Base-by-base conservation (phyloP, 1,140 invertebrate species). In the Potamilus streckersoni region DNA sequence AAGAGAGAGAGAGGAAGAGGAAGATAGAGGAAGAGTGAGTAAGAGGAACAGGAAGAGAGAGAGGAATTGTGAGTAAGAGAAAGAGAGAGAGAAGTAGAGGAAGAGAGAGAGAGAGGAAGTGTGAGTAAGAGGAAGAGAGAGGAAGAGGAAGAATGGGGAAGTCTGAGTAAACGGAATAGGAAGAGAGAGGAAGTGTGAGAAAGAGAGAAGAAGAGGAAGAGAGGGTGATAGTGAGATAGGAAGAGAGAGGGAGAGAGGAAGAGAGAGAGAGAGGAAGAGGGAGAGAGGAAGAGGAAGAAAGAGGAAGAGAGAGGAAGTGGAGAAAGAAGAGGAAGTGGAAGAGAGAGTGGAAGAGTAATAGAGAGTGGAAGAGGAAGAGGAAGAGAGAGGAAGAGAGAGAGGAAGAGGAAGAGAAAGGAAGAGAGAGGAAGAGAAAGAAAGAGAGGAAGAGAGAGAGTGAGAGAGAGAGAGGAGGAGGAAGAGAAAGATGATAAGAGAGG, bases 1-100 rank as follows among this genome's bases (percentile, higher is more conserved):
- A 60, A n/a, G 59, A 60, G 59, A n/a, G n/a, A 60, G n/a, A n/a
- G n/a, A n/a, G n/a, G n/a, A 60, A 60, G 59, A 60, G 59, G 59
- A n/a, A 60, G 59, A 60, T 14, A 60, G 59, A 14, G 59, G 59
- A 60, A 60, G n/a, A n/a, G n/a, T 15, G n/a, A 15, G n/a, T 14
- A n/a, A 60, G 14, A 60, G 14, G 59, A 60, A 60, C 14, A n/a
- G n/a, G 59, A 60, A n/a, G n/a, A 60, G 59, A 60, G 59, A 60
- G n/a, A 60, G 59, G 14, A 60, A 60, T 14, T 15, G n/a, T 15
- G 59, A 60, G n/a, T 14, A 60, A 60, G n/a, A n/a, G n/a, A n/a
- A 60, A 60, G n/a, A 60, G 59, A n/a, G 59, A 60, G 59, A 60
- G 59, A n/a, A n/a, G n/a, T n/a, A 14, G 59, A 60, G 59, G 59